Percentiles rank a stretch among this genome's conserved stretches.
Conservation (phyloP, 2,797 vertebrate species). For the Anas georgica region DNA sequence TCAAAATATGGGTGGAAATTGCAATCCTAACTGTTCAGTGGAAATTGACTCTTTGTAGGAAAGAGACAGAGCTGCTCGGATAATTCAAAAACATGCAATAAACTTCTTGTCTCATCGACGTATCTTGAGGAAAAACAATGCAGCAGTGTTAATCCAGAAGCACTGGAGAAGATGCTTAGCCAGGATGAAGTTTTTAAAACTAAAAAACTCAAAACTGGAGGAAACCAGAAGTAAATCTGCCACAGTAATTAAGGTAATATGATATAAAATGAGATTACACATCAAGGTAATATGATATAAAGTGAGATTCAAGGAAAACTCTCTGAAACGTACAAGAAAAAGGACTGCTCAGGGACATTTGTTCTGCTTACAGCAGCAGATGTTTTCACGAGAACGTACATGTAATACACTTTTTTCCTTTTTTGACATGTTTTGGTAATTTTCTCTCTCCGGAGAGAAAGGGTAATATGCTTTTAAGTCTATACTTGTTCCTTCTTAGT, state of each 20-base stretch:
- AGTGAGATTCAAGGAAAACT: background rate
- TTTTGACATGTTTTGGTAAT: background rate
- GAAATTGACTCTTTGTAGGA: constrained; percentile 72
- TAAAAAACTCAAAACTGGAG: constrained; percentile 73
- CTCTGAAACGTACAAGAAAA: background rate
- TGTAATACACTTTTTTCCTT: background rate
- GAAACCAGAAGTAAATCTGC: constrained; percentile 78
- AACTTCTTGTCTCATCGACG: constrained; percentile 78
- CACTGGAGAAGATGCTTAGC: constrained; percentile 81
- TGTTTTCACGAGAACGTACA: background rate
- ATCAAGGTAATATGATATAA: constrained; percentile 37
- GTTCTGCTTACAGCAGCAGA: background rate
- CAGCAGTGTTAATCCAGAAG: constrained; percentile 84
- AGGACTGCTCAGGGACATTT: background rate
- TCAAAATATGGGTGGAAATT: background rate
- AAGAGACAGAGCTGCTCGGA: constrained; percentile 81
- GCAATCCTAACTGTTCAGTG: background rate
- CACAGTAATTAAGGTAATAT: constrained; percentile 85
- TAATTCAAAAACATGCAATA: constrained; percentile 80
- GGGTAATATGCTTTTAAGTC: background rate
- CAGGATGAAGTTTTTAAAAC: constrained; percentile 68
- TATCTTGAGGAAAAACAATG: constrained; percentile 66
- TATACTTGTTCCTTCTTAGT: background rate
- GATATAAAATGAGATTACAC: background rate
- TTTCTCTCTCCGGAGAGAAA: background rate